Base-by-base conservation (phyloP, 2,888 invertebrate species). In the Cryptocheilus praepositus region DNA sequence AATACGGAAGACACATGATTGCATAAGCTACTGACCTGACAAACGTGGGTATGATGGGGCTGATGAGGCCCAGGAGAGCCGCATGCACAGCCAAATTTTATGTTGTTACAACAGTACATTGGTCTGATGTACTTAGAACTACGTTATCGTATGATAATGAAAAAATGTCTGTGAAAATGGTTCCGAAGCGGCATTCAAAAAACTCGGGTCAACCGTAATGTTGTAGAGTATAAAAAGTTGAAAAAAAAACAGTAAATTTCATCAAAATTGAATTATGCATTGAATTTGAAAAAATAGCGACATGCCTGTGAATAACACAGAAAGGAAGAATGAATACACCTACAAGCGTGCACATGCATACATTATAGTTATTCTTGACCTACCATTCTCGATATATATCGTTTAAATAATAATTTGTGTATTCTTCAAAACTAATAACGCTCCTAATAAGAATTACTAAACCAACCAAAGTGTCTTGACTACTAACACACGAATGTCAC, bases 81-180 rank as follows among this genome's bases (percentile, higher is more conserved):
- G 90, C 91, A 91, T 91, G 91, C 91, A 91, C 89, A 90, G 90
- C 89, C 90, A 88, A 90, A 88, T 85, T 83, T 82, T 81, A 61
- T 77, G 81, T 36, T 83, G 77, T 86, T 83, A 86, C 80, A 85
- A 81, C 79, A 83, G 76, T 71, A 81, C 76, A 83, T 80, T 81
- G 77, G 81, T 54, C 63, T n/a, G 44, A 62, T 66, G 1, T 43
- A 18, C 52, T 36, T n/a, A 56, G 56, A 54, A 22, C 46, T 56
- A 58, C 36, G 13, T 7, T 49, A 7, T 7, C 46, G 44, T 16
- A 36, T 44, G 16, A 51, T 51, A 15, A 56, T 45, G 51, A 57
- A 61, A 60, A 43, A 60, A 45, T 44, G n/a, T 56, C 19, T 46
- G 0, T n/a, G 51, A 54, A 36, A 64, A 36, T 59, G 13, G 8